These are phyloP conservation scores for Chaetophractus vellerosus DNA, from an alignment of 2,797 vertebrate species.

Conservation along the genomic window DNA sequence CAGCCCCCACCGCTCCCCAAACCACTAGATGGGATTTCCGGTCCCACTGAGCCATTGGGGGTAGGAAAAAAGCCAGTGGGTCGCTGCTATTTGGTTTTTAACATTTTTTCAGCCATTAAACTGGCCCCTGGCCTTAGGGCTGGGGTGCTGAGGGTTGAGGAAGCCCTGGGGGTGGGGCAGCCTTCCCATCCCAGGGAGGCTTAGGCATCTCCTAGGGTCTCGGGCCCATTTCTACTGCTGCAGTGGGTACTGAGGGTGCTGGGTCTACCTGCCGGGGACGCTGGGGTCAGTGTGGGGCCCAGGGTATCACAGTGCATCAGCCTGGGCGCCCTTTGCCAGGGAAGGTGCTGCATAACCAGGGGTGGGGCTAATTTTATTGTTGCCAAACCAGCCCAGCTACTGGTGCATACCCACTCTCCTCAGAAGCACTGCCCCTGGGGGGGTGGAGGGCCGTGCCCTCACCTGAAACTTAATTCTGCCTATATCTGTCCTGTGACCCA, in stretches of 20 bases:
- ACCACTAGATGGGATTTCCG: slow-evolving; percentile 71
- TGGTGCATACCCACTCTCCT: neutral
- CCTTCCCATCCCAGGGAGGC: neutral
- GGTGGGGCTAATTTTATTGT: slow-evolving; percentile 40
- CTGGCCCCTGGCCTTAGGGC: neutral
- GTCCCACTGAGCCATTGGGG: slow-evolving; percentile 25
- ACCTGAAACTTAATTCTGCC: slow-evolving; percentile 38
- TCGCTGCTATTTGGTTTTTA: slow-evolving; percentile 51
- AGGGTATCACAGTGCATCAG: neutral
- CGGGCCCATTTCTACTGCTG: neutral
- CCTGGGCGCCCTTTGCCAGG: neutral
- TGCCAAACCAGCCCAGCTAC: slow-evolving; percentile 74
- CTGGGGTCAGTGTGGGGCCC: neutral
- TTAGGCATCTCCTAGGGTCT: neutral
- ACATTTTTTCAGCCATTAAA: slow-evolving; percentile 50
- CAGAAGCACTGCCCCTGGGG: slow-evolving; percentile 35
- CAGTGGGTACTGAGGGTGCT: neutral
- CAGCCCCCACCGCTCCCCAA: slow-evolving; percentile 67
- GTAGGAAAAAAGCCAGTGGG: neutral
- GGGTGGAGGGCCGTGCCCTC: neutral
- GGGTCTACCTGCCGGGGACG: neutral
- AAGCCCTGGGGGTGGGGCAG: neutral
- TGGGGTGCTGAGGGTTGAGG: neutral
- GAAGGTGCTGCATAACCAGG: slow-evolving; percentile 30
- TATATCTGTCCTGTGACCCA: neutral